Evolutionary conservation across 1,140 invertebrate species (phyloP).

Genomic region (Habropoda laboriosa): DNA sequence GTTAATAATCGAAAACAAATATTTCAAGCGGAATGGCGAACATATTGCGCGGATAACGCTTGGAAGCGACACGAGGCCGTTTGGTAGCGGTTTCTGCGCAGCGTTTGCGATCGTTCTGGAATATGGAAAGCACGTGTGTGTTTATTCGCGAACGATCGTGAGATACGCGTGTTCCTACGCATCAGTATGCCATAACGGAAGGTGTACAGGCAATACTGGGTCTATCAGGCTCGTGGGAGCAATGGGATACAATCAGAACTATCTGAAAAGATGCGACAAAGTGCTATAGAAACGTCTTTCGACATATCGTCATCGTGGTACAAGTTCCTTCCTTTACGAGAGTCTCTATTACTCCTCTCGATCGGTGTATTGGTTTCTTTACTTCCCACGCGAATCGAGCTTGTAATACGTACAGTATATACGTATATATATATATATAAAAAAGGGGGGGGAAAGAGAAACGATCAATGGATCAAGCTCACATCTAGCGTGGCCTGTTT

Average conservation of each 20-base stretch:
- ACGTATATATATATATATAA: no score
- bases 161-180: not conserved
- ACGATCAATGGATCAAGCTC: not conserved
- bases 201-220: no score
- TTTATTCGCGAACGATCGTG: not conserved
- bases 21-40: not conserved
- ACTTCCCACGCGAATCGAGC: not conserved
- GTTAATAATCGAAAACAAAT: slow-evolving; percentile 15
- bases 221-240: no score
- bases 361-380: not conserved
- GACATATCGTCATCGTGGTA: not conserved
- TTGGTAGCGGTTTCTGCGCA: no score
- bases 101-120: not conserved
- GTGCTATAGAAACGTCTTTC: not conserved
- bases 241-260: no score
- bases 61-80: not conserved
- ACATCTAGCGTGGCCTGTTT: no score
- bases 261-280: not conserved
- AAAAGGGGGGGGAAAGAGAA: no score
- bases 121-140: slow-evolving; percentile 6
- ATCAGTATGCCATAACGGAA: not conserved
- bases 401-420: no score
- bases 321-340: not conserved
- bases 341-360: not conserved
- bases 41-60: not conserved